Conservation (phyloP, 1,140 invertebrate genomes). For the Drosophila prosaltans region DNA sequence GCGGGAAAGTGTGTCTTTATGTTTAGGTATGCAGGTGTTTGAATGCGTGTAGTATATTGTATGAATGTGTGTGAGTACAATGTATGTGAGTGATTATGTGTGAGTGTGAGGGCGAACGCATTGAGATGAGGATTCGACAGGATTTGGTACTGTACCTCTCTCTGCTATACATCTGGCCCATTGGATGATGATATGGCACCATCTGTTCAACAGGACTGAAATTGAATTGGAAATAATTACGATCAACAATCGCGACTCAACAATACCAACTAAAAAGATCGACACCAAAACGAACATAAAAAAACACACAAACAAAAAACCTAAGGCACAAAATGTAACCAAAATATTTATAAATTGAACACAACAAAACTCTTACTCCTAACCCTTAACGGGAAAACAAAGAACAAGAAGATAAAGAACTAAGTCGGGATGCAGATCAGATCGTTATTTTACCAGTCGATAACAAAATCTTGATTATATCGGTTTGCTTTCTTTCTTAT, state of each 20-base stretch:
- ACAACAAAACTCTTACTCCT: conserved; percentile 26
- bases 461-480: not conserved
- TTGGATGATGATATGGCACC: conserved; percentile 83
- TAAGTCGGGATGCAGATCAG: conserved; percentile 1
- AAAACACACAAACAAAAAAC: conserved; percentile 7
- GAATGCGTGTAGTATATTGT: conserved; percentile 15
- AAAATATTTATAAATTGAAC: conserved; percentile 6
- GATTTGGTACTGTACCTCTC: conserved; percentile 82
- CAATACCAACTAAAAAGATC: conserved; percentile 14
- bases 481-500: not conserved
- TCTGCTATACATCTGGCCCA: conserved; percentile 83
- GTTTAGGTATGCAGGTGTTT: conserved; percentile 28
- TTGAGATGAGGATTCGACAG: conserved; percentile 56
- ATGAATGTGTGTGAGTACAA: conserved; percentile 4
- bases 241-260: conserved; percentile 52
- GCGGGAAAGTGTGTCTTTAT: conserved; percentile 5
- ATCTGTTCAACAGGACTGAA: conserved; percentile 84
- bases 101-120: conserved; percentile 28
- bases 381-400: conserved; percentile 57
- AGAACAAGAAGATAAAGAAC: conserved; percentile 66
- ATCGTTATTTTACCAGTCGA: not conserved
- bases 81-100: conserved; percentile 6
- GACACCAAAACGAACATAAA: not conserved
- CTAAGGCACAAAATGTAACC: not conserved
- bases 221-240: conserved; percentile 79